A percentile compares a stretch with the other conserved stretches of the same genome.
These are phyloP conservation scores for Aquatica leii DNA, from an alignment of 2,888 invertebrate species.

Conservation along the genomic window DNA sequence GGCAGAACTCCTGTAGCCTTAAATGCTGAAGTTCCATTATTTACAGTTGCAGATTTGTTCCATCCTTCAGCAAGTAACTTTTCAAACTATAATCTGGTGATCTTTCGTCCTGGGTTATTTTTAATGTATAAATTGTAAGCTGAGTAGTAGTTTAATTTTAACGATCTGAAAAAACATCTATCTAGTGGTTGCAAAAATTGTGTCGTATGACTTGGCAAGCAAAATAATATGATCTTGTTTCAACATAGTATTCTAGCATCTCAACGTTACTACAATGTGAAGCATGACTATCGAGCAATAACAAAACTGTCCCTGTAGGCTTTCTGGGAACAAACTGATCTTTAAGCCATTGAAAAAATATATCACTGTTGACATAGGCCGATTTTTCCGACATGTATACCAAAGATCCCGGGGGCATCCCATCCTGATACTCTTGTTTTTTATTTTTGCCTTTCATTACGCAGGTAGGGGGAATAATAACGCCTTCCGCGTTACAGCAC, in stretches of 20 bases:
- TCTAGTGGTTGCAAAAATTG: constrained; percentile 31
- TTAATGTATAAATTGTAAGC: constrained; percentile 28
- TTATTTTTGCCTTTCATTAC: constrained; percentile 43
- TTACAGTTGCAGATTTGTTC: too few species aligned
- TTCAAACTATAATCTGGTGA: constrained; percentile 36
- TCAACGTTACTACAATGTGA: constrained; percentile 25
- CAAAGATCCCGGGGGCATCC: background rate
- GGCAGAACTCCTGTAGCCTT: too few species aligned
- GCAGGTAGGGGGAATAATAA: constrained; percentile 41
- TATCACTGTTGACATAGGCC: constrained; percentile 41
- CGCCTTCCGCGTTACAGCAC: too few species aligned
- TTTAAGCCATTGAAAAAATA: constrained; percentile 44
- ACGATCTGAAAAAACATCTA: too few species aligned
- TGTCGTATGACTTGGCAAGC: too few species aligned
- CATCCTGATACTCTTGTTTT: constrained; percentile 39
- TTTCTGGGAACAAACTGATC: constrained; percentile 18
- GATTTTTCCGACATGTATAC: too few species aligned
- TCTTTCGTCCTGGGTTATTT: constrained; percentile 27
- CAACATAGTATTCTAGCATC: too few species aligned
- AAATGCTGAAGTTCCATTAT: too few species aligned
- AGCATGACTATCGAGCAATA: constrained; percentile 32
- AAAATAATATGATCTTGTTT: too few species aligned
- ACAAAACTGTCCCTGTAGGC: constrained; percentile 20
- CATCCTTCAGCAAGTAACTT: constrained; percentile 29
- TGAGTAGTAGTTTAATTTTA: too few species aligned